Percentiles rank a stretch among this genome's conserved stretches.
phyloP scores from a whole-genome alignment of 1,140 invertebrate genomes.

The Magallana gigas region DNA sequence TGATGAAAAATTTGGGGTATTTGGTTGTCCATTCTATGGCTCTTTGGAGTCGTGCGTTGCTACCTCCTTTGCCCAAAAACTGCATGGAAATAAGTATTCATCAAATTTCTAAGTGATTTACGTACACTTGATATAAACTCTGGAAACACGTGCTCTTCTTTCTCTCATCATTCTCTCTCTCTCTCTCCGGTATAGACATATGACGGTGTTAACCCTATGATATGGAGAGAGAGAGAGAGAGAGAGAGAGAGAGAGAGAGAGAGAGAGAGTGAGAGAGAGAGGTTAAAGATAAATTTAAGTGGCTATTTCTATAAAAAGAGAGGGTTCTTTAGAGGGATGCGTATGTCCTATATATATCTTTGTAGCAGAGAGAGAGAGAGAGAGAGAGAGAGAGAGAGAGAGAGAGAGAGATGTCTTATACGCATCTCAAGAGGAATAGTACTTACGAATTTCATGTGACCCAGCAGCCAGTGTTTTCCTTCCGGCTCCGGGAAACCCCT shows the following conservation, averaged over 20 bases:
- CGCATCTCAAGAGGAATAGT: too few relatives aligned
- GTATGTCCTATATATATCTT: too few relatives aligned
- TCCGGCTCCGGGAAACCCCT: constrained; percentile 29
- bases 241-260: not conserved
- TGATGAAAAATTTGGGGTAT: constrained; percentile 57
- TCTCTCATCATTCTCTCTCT: not conserved
- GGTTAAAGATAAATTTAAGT: not conserved
- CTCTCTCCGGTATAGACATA: not conserved
- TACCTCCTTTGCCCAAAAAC: not conserved
- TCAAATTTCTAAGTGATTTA: not conserved
- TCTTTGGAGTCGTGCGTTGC: constrained; percentile 39
- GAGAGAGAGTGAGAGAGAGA: not conserved
- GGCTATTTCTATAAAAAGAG: not conserved
- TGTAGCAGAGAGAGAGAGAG: not conserved
- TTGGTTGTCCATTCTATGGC: constrained; percentile 49
- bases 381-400: constrained; percentile 8
- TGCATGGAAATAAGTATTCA: not conserved
- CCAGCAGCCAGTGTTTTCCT: constrained; percentile 48
- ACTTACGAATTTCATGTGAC: constrained; percentile 50
- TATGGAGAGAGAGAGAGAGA: not conserved
- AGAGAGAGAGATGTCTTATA: not conserved
- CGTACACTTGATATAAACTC: not conserved
- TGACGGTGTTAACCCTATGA: too few relatives aligned
- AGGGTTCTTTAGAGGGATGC: too few relatives aligned
- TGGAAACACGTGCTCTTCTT: not conserved